These are phyloP conservation scores for Andrena marginata DNA, from an alignment of 2,888 invertebrate species.

Conservation along the genomic window DNA sequence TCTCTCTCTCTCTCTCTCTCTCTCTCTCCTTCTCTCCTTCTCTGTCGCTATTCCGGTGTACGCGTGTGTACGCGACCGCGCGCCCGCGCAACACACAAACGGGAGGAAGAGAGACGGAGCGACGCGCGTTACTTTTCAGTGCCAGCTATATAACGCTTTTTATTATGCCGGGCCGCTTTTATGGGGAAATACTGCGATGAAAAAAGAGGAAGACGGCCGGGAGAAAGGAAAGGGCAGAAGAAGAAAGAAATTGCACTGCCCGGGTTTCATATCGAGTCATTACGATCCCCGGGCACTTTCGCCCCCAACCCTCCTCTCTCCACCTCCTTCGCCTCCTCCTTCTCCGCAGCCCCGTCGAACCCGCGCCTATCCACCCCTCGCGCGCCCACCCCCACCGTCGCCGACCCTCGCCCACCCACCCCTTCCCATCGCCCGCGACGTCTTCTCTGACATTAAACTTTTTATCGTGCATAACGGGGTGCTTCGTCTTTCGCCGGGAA, in stretches of 20 bases:
- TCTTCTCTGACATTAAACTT: slow-evolving; percentile 79
- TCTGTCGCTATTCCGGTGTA: neutral
- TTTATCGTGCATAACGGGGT: slow-evolving; percentile 79
- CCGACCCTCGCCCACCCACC: neutral
- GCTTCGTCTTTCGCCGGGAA: slow-evolving; percentile 73
- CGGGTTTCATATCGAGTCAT: slow-evolving; percentile 77
- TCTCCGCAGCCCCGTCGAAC: slow-evolving; percentile 35
- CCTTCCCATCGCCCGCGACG: slow-evolving; percentile 47
- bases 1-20: slow-evolving; percentile 4
- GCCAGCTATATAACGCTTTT: slow-evolving; percentile 84
- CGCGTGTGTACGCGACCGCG: neutral
- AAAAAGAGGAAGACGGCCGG: slow-evolving; percentile 78
- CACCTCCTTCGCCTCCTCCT: slow-evolving; percentile 33
- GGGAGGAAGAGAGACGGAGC: slow-evolving; percentile 36
- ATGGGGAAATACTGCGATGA: slow-evolving; percentile 82
- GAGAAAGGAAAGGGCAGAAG: slow-evolving; percentile 70
- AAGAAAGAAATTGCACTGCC: slow-evolving; percentile 77
- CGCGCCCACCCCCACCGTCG: slow-evolving; percentile 17
- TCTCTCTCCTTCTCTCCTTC: neutral
- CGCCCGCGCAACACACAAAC: neutral
- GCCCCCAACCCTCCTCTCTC: slow-evolving; percentile 34
- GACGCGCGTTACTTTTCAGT: slow-evolving; percentile 83
- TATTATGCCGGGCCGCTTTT: slow-evolving; percentile 83
- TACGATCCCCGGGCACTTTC: slow-evolving; percentile 76
- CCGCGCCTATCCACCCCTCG: slow-evolving; percentile 40